These are phyloP conservation scores for Vireo altiloquus DNA, from an alignment of 2,113 vertebrate genomes.

Conservation along the genomic window DNA sequence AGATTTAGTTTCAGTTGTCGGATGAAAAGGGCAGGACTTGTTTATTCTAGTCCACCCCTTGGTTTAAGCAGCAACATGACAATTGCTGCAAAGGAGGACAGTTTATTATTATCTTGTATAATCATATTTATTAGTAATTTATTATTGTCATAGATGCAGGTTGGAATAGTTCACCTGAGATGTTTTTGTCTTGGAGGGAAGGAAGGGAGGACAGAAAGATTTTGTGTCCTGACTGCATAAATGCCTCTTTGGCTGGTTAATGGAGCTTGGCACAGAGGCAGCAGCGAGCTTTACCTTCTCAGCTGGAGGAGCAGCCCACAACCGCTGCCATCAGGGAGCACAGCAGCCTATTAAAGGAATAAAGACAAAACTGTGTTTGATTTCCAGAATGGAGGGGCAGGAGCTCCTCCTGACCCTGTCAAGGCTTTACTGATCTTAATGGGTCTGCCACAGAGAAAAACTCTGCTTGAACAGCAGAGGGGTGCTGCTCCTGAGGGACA, in stretches of 20 bases:
- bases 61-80: neutral
- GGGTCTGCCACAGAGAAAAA: constrained; percentile 18
- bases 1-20: neutral
- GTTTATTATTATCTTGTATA: neutral
- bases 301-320: neutral
- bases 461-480: neutral
- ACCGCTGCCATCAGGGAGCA: fast-evolving
- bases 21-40: neutral
- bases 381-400: neutral
- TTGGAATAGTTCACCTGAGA: neutral
- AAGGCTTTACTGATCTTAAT: constrained; percentile 19
- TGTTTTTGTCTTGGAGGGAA: neutral
- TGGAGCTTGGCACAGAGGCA: neutral
- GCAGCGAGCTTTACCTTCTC: neutral
- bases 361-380: neutral
- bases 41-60: neutral
- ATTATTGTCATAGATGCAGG: neutral
- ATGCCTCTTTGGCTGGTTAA: neutral
- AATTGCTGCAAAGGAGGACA: neutral
- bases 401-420: neutral
- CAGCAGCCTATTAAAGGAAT: neutral
- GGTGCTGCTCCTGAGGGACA: neutral
- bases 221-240: neutral
- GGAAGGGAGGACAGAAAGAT: neutral
- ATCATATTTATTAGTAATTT: neutral